Conservation (phyloP, 2,113 vertebrate genomes). For the Mus pahari region DNA sequence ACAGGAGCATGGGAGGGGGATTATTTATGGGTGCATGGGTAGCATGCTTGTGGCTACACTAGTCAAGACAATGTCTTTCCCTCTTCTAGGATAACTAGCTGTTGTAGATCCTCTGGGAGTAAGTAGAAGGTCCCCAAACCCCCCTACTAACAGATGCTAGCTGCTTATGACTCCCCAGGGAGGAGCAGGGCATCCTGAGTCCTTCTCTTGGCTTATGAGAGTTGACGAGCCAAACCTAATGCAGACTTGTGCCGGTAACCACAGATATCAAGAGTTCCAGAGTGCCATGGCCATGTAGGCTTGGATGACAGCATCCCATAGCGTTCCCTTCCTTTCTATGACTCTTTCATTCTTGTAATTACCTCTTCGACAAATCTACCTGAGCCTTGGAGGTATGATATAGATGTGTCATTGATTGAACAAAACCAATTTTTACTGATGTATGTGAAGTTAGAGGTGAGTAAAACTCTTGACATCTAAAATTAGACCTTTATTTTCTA, state of each 20-base stretch:
- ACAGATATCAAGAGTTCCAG: not conserved
- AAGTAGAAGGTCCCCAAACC: not conserved
- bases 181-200: not conserved
- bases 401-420: not conserved
- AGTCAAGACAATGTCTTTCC: not conserved
- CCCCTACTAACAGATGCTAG: not conserved
- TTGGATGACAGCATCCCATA: no score
- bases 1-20: not conserved
- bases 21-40: not conserved
- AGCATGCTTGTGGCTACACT: not conserved
- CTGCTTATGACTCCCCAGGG: not conserved
- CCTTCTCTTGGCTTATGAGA: not conserved
- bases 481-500: not conserved
- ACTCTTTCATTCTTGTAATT: not conserved
- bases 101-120: not conserved
- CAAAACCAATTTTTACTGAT: slow-evolving; percentile 4
- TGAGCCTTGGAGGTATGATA: no score
- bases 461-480: not conserved
- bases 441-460: not conserved
- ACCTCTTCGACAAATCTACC: not conserved
- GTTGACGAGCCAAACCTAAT: not conserved
- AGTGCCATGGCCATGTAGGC: no score
- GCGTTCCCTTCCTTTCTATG: not conserved
- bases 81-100: not conserved
- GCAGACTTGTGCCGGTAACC: not conserved